Conservation (phyloP, 2,113 vertebrate genomes). For the Hydrolagus affinis region DNA sequence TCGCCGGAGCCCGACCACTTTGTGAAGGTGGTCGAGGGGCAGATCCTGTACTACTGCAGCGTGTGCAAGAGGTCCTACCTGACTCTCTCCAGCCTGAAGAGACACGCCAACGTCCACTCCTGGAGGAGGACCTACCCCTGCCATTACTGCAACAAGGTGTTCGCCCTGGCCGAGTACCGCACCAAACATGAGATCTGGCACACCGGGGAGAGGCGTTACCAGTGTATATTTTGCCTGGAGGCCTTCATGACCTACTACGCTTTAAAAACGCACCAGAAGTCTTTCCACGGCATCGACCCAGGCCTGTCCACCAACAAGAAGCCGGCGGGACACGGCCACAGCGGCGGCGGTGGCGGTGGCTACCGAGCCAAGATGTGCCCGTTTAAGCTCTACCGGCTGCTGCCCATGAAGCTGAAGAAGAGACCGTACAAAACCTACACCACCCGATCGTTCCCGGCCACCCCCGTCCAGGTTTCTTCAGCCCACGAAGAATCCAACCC, state of each 20-base stretch:
- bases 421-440: slow-evolving; percentile 78
- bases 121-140: slow-evolving; percentile 95
- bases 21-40: slow-evolving; percentile 64
- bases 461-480: slow-evolving; percentile 43
- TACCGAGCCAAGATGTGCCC: slow-evolving; percentile 84
- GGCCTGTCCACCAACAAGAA: slow-evolving; percentile 79
- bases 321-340: too few relatives aligned
- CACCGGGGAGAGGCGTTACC: slow-evolving; percentile 89
- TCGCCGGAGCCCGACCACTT: slow-evolving; percentile 61
- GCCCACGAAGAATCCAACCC: slow-evolving; percentile 7
- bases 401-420: slow-evolving; percentile 91
- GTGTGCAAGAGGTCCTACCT: slow-evolving; percentile 91
- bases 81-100: slow-evolving; percentile 84
- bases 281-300: slow-evolving; percentile 94
- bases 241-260: slow-evolving; percentile 98
- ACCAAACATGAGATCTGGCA: slow-evolving; percentile 98
- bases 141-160: slow-evolving; percentile 96
- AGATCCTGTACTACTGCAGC: slow-evolving; percentile 77
- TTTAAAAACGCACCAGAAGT: slow-evolving; percentile 94
- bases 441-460: slow-evolving; percentile 67
- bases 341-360: too few relatives aligned
- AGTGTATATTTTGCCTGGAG: slow-evolving; percentile 96
- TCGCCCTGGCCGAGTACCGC: slow-evolving; percentile 92
- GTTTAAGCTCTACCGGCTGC: slow-evolving; percentile 88
- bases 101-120: slow-evolving; percentile 93